Base-by-base conservation (phyloP, 2,888 invertebrate species). In the Gymnocheta viridis region DNA sequence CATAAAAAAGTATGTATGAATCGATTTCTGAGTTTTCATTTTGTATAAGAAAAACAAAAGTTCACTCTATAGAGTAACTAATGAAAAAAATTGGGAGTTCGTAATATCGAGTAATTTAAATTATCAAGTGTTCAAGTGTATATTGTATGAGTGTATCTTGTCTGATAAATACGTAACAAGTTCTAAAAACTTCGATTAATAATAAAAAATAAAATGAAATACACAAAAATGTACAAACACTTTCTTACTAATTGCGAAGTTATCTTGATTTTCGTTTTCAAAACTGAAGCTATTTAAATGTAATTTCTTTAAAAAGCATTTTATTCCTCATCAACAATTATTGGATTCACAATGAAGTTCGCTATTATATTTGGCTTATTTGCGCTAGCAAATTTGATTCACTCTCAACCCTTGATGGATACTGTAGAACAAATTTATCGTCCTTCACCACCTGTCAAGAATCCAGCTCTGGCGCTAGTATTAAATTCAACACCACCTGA, bases 311-410 rank as follows among this genome's bases (percentile, higher is more conserved):
- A 41, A 35, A 7, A 32, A 19, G n/a, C 2, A 22, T 7, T 49
- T 60, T 22, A 47, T 32, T 60, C 32, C 22, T 47, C 19, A 32
- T 4, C 4, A 38, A 41, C 10, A 27, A 56, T 1, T 1, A 29
- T 22, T 41, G 12, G 14, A 44, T 38, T 29, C 17, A 47, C 9
- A 38, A 80, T 83, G 80, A 83, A 76, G 27, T 60, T 54, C 22
- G 10, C 17, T 19, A 27, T 76, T n/a, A 41, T 17, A 12, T 9
- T 66, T 10, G 32, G 44, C n/a, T 12, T 41, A 49, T 7, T 76
- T 58, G 70, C 51, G 12, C 10, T 80, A 2, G 24, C 32, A 14
- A 54, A 41, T 12, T 41, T 66, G 41, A 66, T n/a, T 5, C 56
- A 22, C 22, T 66, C 74, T 7, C 70, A 76, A 22, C 51, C 74